phyloP scores from a whole-genome alignment of 2,113 vertebrate genomes.

The Athene cunicularia region DNA sequence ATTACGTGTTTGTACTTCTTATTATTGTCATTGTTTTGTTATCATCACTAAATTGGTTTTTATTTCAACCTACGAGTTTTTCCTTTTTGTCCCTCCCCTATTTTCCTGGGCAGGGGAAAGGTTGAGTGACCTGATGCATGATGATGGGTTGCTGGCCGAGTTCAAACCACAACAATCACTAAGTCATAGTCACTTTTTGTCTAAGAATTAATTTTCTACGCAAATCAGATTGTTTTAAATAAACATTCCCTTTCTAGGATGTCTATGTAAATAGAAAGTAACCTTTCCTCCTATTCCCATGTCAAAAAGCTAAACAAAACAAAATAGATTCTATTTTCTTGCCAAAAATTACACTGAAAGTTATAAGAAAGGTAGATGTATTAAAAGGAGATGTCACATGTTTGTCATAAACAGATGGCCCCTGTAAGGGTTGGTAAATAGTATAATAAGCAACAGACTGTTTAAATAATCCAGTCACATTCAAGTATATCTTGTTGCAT shows the following conservation, averaged over 20 bases:
- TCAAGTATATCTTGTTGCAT: background rate
- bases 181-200: background rate
- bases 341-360: background rate
- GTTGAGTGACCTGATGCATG: too few relatives aligned
- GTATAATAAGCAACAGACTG: background rate
- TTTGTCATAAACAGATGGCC: background rate
- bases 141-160: too few relatives aligned
- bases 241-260: background rate
- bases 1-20: too few relatives aligned
- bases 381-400: constrained; percentile 37
- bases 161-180: background rate
- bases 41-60: too few relatives aligned
- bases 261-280: background rate
- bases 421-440: background rate
- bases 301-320: background rate
- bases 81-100: too few relatives aligned
- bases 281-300: background rate
- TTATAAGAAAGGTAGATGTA: background rate
- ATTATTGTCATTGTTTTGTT: too few relatives aligned
- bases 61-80: too few relatives aligned
- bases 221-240: background rate
- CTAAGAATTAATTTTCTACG: background rate
- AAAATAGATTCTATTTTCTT: background rate
- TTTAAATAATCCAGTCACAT: background rate
- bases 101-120: too few relatives aligned